phyloP scores from a whole-genome alignment of 2,113 vertebrate species.

The Cyrtonyx montezumae region DNA sequence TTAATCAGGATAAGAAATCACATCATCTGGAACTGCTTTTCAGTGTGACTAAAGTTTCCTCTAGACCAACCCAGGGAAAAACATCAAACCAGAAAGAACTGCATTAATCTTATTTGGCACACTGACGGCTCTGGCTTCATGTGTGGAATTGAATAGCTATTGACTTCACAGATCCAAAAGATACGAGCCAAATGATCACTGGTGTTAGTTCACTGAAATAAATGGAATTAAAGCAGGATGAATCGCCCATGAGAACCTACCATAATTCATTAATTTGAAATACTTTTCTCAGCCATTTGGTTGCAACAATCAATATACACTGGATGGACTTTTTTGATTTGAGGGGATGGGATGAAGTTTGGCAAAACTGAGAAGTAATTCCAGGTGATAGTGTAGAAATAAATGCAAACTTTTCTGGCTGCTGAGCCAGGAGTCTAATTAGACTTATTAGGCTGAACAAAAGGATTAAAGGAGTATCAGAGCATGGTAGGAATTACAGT shows the following conservation, averaged over 20 bases:
- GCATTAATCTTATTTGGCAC: constrained; percentile 22
- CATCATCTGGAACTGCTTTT: constrained; percentile 21
- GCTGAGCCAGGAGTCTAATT: background rate
- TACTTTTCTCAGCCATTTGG: background rate
- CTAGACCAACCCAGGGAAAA: constrained; percentile 7
- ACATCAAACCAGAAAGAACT: background rate
- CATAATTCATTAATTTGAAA: background rate
- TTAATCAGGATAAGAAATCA: constrained; percentile 29
- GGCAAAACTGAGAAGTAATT: background rate
- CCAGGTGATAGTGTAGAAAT: background rate
- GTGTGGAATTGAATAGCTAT: background rate
- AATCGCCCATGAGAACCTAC: background rate
- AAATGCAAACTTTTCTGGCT: background rate
- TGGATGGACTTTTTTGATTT: background rate
- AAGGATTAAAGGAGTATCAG: background rate
- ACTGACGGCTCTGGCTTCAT: background rate
- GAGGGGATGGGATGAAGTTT: background rate
- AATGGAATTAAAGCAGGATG: background rate
- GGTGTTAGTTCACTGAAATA: background rate
- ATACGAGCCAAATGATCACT: background rate
- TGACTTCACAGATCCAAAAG: background rate
- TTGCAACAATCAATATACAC: background rate
- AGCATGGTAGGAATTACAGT: background rate
- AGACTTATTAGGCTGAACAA: background rate
- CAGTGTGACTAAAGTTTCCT: background rate